Percentiles rank a stretch among this genome's conserved stretches.
Evolutionary conservation across 2,888 invertebrate species (phyloP).

Genomic region (Lepidochrysops patricia): DNA sequence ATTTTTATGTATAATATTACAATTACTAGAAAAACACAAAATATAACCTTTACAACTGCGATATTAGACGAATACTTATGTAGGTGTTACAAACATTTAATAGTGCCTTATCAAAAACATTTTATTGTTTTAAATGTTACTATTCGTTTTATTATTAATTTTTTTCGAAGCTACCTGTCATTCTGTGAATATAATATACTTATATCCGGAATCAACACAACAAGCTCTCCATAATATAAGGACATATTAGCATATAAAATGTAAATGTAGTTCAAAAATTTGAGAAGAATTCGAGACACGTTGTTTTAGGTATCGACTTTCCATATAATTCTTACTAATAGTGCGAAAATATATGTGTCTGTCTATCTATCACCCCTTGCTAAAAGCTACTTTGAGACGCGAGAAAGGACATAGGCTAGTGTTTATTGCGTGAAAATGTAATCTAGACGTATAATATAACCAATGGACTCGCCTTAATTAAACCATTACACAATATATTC

Average conservation of each 20-base stretch:
- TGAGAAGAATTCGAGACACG: background rate
- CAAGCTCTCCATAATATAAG: background rate
- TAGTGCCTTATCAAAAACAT: too few species aligned
- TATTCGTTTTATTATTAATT: too few species aligned
- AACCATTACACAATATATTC: background rate
- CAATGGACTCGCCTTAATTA: background rate
- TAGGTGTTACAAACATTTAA: too few species aligned
- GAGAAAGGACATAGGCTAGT: too few species aligned
- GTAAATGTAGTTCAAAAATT: background rate
- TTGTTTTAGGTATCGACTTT: background rate
- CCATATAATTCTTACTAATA: background rate
- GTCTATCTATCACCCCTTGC: background rate
- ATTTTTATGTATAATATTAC: too few species aligned
- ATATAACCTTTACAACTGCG: too few species aligned
- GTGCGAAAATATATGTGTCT: background rate
- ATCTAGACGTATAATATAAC: too few species aligned
- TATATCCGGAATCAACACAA: background rate
- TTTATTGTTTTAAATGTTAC: too few species aligned
- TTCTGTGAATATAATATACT: background rate
- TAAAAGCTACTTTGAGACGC: too few species aligned
- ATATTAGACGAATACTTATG: too few species aligned
- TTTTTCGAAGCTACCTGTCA: background rate
- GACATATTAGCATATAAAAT: background rate
- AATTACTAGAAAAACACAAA: too few species aligned
- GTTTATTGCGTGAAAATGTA: too few species aligned